Evolutionary conservation across 2,113 vertebrate species (phyloP), one percentile per base, ranked within the genome.

Genomic region (Dromaius novaehollandiae): DNA sequence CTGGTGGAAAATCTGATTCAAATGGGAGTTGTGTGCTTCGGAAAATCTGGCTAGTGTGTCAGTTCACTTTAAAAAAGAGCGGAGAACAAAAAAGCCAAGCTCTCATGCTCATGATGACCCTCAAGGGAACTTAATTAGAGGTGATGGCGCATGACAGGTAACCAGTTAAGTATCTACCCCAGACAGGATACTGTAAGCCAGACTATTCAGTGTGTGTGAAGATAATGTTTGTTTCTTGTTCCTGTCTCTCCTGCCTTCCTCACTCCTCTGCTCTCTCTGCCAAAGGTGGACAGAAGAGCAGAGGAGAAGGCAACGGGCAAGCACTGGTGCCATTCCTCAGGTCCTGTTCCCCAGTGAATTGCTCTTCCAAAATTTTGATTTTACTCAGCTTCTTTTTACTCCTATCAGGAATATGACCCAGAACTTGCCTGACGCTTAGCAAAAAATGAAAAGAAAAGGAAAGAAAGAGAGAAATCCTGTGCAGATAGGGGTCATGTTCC

Each of bases 1-100:
- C 80, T 93, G 89, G 82, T 95, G 97, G 94, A 97, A 97, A 97
- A 95, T 91, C 40, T 97, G 89, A 96, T 92, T 95, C 93, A 89
- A 95, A 96, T 55, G 70, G 36, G 89, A 95, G 55, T 64, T 70
- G 36, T 19, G 2, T 5, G 1, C 55, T 95, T 88, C 0, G 60
- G 91, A 95, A 96, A 97, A 94, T 93, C 91, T 93, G 89, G 82
- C 68, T 91, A 78, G 60, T 24, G 7, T 88, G 87, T 93, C 53
- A 66, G 66, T 82, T 91, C 63, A 32, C 68, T 68, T 88, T 63
- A 63, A 89, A 95, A 97, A 82, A 66, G n/a, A 51, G 34, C 13
- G 12, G 60, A 70, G 93, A 95, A 94, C 34, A 91, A 83, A 95
- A 87, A 86, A 82, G 5, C n/a, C 87, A 88, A 81, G 21, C 55